Evolutionary conservation across 2,888 invertebrate species (phyloP).

Genomic region (Eilema caniola): DNA sequence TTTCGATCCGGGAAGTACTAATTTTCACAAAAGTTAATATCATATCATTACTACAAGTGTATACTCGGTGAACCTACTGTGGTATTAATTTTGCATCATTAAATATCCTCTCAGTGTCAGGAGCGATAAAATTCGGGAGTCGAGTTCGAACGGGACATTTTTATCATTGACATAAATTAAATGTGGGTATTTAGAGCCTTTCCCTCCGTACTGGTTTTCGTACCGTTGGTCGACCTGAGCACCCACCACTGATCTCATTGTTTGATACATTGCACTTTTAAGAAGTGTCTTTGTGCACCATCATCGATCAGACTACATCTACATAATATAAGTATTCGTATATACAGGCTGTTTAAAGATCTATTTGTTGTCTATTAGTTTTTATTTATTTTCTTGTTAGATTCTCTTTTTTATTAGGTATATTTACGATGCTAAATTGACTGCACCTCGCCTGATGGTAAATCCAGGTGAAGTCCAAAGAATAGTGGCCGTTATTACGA

Average conservation of each 20-base stretch:
- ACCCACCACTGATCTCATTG: slow-evolving; percentile 73
- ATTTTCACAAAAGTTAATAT: not conserved
- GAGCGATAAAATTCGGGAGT: slow-evolving; percentile 55
- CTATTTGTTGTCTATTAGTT: not conserved
- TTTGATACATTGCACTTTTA: slow-evolving; percentile 81
- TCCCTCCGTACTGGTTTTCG: slow-evolving; percentile 73
- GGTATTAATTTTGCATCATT: slow-evolving; percentile 37
- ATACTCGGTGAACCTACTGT: not conserved
- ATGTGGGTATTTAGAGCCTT: slow-evolving; percentile 59
- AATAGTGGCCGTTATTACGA: no score
- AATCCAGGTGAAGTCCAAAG: no score
- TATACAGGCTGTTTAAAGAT: slow-evolving; percentile 6
- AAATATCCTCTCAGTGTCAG: slow-evolving; percentile 17
- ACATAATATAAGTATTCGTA: not conserved
- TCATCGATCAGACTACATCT: slow-evolving; percentile 59
- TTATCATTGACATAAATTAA: slow-evolving; percentile 65
- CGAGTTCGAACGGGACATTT: slow-evolving; percentile 58
- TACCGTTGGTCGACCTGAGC: slow-evolving; percentile 80
- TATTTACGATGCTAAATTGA: no score
- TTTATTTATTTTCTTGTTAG: not conserved
- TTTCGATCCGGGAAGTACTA: not conserved
- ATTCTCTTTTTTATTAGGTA: no score
- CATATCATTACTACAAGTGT: not conserved
- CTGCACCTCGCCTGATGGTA: no score
- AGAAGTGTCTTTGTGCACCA: slow-evolving; percentile 64